Percentiles rank a stretch among this genome's conserved stretches.
These are phyloP conservation scores for Panagrolaimus sp. DNA, from an alignment of 1,140 invertebrate species.

Conservation along the genomic window DNA sequence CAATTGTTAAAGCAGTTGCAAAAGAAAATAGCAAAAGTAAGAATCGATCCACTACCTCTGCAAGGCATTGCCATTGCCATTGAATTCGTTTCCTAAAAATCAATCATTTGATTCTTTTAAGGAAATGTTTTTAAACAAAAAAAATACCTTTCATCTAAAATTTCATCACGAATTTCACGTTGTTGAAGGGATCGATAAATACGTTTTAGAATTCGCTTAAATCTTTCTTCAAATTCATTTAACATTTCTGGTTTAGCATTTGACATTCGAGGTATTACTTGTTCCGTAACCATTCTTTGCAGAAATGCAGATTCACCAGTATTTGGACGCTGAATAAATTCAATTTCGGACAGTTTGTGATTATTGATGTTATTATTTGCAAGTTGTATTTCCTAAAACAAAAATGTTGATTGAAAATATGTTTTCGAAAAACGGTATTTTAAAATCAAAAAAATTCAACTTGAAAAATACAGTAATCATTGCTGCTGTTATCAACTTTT, in stretches of 20 bases:
- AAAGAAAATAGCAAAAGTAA: conserved; percentile 66
- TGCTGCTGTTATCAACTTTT: too few species aligned
- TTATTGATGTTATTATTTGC: background rate
- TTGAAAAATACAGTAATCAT: too few species aligned
- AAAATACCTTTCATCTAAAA: conserved; percentile 68
- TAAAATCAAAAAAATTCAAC: too few species aligned
- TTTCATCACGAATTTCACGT: conserved; percentile 65
- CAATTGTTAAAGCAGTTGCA: conserved; percentile 47
- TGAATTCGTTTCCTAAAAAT: conserved; percentile 67
- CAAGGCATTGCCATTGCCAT: conserved; percentile 70
- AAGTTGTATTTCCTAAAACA: background rate
- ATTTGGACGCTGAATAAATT: conserved; percentile 4
- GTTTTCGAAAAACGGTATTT: too few species aligned
- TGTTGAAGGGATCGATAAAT: conserved; percentile 52
- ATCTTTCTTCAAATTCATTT: conserved; percentile 51
- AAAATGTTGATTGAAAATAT: too few species aligned
- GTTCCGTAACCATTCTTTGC: conserved; percentile 41
- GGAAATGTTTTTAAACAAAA: too few species aligned
- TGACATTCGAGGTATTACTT: conserved; percentile 30
- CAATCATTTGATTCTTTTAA: too few species aligned
- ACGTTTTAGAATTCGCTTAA: conserved; percentile 49
- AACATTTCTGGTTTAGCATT: conserved; percentile 33
- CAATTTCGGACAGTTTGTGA: conserved; percentile 15
- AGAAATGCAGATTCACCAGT: conserved; percentile 41
- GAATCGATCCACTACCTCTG: conserved; percentile 67